Percentiles rank a stretch among this genome's conserved stretches.
phyloP scores from a whole-genome alignment of 2,888 invertebrate genomes.

The Chloromyia formosa region DNA sequence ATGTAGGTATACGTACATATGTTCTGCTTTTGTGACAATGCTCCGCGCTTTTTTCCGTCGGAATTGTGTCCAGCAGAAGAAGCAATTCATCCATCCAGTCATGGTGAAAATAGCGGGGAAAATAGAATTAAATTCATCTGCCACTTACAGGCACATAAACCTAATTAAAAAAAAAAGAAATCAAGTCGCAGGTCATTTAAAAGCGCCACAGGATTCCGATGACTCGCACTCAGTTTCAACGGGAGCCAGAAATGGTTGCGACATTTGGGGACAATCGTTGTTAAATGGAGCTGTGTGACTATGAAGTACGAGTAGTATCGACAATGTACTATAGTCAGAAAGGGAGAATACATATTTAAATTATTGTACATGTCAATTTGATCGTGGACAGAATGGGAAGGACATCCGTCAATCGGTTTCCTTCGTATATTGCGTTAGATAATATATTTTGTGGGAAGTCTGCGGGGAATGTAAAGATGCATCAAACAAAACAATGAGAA shows the following conservation, averaged over 20 bases:
- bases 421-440: no score
- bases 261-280: slow-evolving; percentile 1
- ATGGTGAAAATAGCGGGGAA: slow-evolving; percentile 5
- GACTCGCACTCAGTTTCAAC: slow-evolving; percentile 10
- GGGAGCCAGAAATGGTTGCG: not conserved
- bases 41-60: not conserved
- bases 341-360: no score
- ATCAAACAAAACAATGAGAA: no score
- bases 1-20: not conserved
- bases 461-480: no score
- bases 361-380: no score
- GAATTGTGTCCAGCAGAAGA: not conserved
- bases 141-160: slow-evolving; percentile 42
- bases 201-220: slow-evolving; percentile 40
- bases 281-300: not conserved
- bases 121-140: slow-evolving; percentile 44
- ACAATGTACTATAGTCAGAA: no score
- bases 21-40: not conserved
- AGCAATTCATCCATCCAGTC: not conserved
- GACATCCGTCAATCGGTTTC: no score
- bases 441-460: no score
- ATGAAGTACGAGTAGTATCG: no score
- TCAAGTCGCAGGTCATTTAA: slow-evolving; percentile 47
- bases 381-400: no score
- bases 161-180: slow-evolving; percentile 36